Base-by-base conservation (phyloP, 2,797 vertebrate genomes). In the Fistularia commersonii region DNA sequence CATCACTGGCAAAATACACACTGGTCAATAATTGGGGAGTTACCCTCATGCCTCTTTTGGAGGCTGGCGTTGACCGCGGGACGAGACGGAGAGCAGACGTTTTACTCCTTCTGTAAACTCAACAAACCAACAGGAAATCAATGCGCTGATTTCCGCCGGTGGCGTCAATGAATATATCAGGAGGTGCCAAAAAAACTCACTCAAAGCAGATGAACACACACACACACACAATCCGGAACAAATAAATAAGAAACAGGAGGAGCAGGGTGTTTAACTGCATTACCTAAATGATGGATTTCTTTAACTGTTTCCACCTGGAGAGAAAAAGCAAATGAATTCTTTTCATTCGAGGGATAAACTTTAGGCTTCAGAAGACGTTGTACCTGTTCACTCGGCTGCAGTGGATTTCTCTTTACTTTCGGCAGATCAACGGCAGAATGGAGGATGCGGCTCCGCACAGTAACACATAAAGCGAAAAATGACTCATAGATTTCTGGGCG, bases 111-210 rank as follows among this genome's bases (percentile, higher is more conserved):
- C 66, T 80, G 74, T 83, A 84, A 82, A 82, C 69, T 75, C 65
- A 61, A 62, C 54, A 48, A 63, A 83, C 78, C 82, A 76, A 85
- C 81, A 76, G 82, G 79, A 86, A 88, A 89, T 90, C 87, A 84
- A 84, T 86, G 69, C 57, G 41, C 67, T 61, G 75, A 79, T 69
- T 62, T 72, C 74, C 70, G 82, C 75, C 76, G 79, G 55, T 72
- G 73, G 77, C 61, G 69, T 76, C 77, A 74, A 69, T 74, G 62
- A 71, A 77, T 2, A 81, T 74, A 66, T 76, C 75, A 48, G 54
- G 72, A 66, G 74, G 41, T 44, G 63, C 73, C 39, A 68, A 64
- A 66, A 54, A 74, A 72, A 65, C 6, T 40, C 52, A 66, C 73
- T 72, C 72, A 55, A 36, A 36, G 7, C 7, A 36, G 62, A 23